Evolutionary conservation across 2,113 vertebrate genomes (phyloP), one percentile per base, ranked within the genome.

Genomic region (Turnix velox): DNA sequence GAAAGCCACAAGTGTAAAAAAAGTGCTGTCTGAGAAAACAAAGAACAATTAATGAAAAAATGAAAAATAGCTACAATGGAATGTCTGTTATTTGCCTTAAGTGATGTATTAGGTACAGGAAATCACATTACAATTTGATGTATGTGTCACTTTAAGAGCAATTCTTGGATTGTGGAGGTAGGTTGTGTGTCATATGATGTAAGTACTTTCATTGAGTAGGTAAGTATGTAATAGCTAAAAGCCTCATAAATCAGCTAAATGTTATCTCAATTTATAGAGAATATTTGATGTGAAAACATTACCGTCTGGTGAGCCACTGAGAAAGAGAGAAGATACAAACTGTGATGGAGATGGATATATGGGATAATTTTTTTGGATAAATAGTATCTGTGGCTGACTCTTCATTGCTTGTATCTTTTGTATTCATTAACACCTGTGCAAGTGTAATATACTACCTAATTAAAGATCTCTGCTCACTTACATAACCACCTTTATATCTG

Each of bases 201-300:
- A 97, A 98, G 97, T 97, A 98, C 97, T 98, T 98, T 98, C 97
- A 98, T 98, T 97, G 97, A 97, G 97, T 98, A 98, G 97, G 97
- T 98, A 98, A 98, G 97, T 97, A 97, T 97, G 97, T 98, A 98
- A 98, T 97, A 97, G 97, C 97, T 98, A 98, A 98, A 98, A 98
- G 97, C 97, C 95, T 97, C 96, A 98, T 98, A 97, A 98, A 98
- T 98, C 98, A 98, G 97, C 91, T 97, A 97, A 98, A 97, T 97
- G 96, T 95, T 97, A 97, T 97, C 87, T 96, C 97, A 97, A 97
- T 98, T 97, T 98, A 98, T 97, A 98, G 96, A 97, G 97, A 98
- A 97, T 97, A 98, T 98, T 98, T 98, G 97, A 97, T 98, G 96
- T 95, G 95, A 97, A 97, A 95, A 97, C 97, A 98, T 98, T 98